Base-by-base conservation (phyloP, 2,113 vertebrate genomes). In the Melanotaenia duboulayi region DNA sequence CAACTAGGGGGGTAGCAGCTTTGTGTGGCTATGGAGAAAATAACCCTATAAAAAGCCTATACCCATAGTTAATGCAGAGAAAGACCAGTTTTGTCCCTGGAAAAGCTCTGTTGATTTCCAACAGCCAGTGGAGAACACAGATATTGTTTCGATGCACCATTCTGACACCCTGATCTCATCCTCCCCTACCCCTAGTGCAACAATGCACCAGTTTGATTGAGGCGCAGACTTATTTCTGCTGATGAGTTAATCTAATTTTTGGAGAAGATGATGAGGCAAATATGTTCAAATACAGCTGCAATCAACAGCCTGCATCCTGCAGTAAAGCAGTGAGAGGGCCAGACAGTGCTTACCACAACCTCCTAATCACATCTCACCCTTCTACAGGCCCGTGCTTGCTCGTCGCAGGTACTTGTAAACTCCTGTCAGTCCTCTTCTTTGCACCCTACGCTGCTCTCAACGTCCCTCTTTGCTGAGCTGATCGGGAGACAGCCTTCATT, bases 341-440 rank as follows among this genome's bases (percentile, higher is more conserved):
- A 94, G 92, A 93, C 93, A 88, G 93, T 78, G 81, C 89, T 90
- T 86, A 94, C 87, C 93, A 85, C 92, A 66, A 85, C 79, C 89
- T 87, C 82, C 91, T 92, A 89, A 94, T 95, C 89, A 86, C 85
- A 92, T 92, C 93, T 87, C 86, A 84, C 76, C 88, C 85, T 80
- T 78, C 76, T 81, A 87, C 97, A 96, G 87, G 96, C 93, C 95
- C 64, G 78, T 89, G 87, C 95, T 94, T 94, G 95, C 91, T 75
- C 76, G 73, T 92, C 86, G 87, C 91, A 94, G 95, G 94, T 96
- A 95, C 96, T 93, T 94, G 94, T 94, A 95, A 95, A 95, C 94
- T 94, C 94, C 92, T 94, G 93, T 92, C 92, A 89, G 92, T 88
- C 93, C 92, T 92, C 93, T 93, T 89, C 80, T 94, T 97, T 95